Evolutionary conservation across 2,888 invertebrate genomes (phyloP).

Genomic region (Hirtodrosophila alboralis): DNA sequence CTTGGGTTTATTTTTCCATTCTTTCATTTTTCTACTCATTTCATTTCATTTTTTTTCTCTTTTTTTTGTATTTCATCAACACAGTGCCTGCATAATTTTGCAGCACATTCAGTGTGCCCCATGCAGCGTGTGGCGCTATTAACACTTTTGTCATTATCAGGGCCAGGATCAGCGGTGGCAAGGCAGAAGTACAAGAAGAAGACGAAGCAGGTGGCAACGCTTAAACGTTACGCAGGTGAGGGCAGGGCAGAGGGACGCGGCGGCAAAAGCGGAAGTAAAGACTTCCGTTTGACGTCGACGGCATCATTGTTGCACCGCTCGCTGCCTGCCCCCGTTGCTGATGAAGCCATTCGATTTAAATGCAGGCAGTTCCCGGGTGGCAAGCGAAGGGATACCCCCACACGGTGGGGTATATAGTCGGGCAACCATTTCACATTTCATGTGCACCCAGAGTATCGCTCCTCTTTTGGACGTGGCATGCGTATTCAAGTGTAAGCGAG

Average conservation of each 20-base stretch:
- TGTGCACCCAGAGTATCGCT: conserved; percentile 50
- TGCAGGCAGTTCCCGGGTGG: conserved; percentile 56
- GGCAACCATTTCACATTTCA: conserved; percentile 60
- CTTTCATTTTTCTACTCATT: conserved; percentile 4
- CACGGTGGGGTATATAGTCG: too few species aligned
- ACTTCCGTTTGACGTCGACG: conserved; percentile 66
- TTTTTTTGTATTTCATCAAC: conserved; percentile 66
- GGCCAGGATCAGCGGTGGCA: conserved; percentile 23
- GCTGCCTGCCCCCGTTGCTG: conserved; percentile 54
- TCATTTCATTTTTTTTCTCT: conserved; percentile 8
- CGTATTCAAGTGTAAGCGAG: conserved; percentile 76
- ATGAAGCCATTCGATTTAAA: conserved; percentile 77
- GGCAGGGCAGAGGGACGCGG: neutral
- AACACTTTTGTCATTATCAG: conserved; percentile 79
- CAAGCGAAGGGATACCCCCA: too few species aligned
- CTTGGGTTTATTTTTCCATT: conserved; percentile 4
- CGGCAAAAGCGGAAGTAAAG: conserved; percentile 62
- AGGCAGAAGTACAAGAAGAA: neutral
- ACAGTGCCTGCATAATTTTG: conserved; percentile 74
- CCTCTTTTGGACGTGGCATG: conserved; percentile 77
- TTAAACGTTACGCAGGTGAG: conserved; percentile 31
- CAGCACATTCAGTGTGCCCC: conserved; percentile 63
- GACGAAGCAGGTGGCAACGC: neutral
- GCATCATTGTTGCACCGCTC: conserved; percentile 9
- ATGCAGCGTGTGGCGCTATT: conserved; percentile 74